Evolutionary conservation across 2,113 vertebrate genomes (phyloP).

Genomic region (Spilogale gracilis): DNA sequence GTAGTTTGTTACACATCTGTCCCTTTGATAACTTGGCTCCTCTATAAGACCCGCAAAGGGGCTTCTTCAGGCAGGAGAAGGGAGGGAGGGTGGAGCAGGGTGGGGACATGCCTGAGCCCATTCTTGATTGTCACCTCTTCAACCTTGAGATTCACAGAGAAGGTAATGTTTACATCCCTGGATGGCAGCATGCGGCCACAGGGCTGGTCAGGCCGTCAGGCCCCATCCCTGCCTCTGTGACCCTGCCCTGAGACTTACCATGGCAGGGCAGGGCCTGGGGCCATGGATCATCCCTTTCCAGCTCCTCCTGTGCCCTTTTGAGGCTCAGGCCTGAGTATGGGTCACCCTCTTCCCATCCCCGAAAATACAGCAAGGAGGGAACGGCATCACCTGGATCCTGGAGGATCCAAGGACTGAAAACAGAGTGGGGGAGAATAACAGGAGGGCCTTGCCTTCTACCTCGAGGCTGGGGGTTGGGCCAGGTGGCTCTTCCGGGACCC

Average conservation of each 20-base stretch:
- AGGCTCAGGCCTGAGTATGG: background rate
- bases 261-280: background rate
- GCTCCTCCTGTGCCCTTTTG: conserved; percentile 1
- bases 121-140: conserved; percentile 4
- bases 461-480: background rate
- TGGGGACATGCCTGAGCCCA: background rate
- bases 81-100: background rate
- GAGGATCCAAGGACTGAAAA: background rate
- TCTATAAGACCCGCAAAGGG: background rate
- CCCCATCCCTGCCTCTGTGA: background rate
- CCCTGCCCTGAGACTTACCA: background rate
- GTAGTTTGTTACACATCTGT: background rate
- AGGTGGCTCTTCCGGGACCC: background rate
- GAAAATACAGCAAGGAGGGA: conserved; percentile 49
- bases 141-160: background rate
- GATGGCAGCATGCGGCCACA: background rate
- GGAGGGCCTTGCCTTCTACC: background rate
- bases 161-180: background rate
- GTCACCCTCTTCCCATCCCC: background rate
- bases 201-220: background rate
- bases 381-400: background rate
- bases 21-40: background rate
- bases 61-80: background rate
- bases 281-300: background rate
- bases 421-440: background rate